Evolutionary conservation across 2,113 vertebrate genomes (phyloP).

Genomic region (Mixornis gularis): DNA sequence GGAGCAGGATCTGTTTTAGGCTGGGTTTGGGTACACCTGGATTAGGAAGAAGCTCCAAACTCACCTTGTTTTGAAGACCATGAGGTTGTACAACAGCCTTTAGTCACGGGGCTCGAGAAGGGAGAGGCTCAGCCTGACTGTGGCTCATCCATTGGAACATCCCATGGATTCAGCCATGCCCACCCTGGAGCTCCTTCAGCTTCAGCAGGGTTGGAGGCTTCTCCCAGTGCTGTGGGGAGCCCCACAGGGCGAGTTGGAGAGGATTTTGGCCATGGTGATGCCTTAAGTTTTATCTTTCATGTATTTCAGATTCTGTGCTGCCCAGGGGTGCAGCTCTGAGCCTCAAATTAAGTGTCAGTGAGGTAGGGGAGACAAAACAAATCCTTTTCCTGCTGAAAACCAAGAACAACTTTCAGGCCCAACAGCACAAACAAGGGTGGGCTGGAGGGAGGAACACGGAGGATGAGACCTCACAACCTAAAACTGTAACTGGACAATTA

Average conservation of each 20-base stretch:
- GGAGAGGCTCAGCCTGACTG: background rate
- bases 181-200: background rate
- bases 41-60: background rate
- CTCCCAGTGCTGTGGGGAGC: background rate
- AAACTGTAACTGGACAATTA: background rate
- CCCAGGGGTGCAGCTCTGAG: background rate
- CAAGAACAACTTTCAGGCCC: background rate
- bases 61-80: background rate
- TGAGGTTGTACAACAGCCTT: background rate
- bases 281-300: rapidly evolving
- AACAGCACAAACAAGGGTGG: no score
- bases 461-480: background rate
- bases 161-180: rapidly evolving
- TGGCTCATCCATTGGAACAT: rapidly evolving
- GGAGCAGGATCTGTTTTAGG: background rate
- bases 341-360: background rate
- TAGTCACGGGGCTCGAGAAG: background rate
- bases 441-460: background rate
- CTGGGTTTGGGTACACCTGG: background rate
- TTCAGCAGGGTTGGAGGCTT: background rate
- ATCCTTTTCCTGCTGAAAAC: background rate
- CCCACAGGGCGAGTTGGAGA: no score
- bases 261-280: background rate
- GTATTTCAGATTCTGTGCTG: background rate
- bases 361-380: background rate